phyloP scores from a whole-genome alignment of 2,797 vertebrate genomes.

The Fundulus diaphanus region DNA sequence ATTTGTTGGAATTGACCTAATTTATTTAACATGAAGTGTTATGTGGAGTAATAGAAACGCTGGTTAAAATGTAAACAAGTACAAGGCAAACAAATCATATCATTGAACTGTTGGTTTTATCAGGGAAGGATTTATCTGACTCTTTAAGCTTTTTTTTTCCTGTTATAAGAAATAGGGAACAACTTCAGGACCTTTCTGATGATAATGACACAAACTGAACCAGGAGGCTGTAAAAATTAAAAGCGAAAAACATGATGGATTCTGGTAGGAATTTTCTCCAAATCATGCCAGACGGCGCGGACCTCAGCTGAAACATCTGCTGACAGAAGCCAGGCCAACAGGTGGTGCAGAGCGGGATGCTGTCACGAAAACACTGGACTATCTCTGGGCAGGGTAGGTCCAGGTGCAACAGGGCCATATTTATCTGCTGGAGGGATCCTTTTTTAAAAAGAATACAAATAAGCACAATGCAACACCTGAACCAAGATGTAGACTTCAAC shows the following conservation, averaged over 20 bases:
- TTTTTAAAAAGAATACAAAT: slow-evolving; percentile 68
- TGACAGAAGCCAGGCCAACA: slow-evolving; percentile 67
- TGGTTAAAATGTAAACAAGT: neutral
- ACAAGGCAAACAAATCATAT: neutral
- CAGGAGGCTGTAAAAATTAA: neutral
- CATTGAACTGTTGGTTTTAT: neutral
- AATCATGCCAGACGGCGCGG: slow-evolving; percentile 71
- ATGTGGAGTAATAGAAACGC: neutral
- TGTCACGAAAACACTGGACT: slow-evolving; percentile 76
- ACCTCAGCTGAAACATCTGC: slow-evolving; percentile 71
- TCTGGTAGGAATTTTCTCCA: slow-evolving; percentile 72
- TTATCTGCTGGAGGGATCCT: slow-evolving; percentile 66
- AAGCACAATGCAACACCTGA: slow-evolving; percentile 71
- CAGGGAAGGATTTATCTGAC: neutral
- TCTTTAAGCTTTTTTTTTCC: neutral
- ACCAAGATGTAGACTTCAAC: slow-evolving; percentile 52
- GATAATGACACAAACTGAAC: neutral
- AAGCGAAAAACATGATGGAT: slow-evolving; percentile 64
- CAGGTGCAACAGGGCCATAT: slow-evolving; percentile 69
- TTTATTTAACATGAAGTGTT: neutral
- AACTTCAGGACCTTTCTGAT: neutral
- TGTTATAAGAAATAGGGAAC: neutral
- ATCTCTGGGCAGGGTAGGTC: slow-evolving; percentile 53
- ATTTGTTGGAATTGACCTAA: neutral
- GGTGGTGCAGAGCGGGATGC: slow-evolving; percentile 67